phyloP scores from a whole-genome alignment of 1,140 invertebrate genomes.

The Aplysia californica region DNA sequence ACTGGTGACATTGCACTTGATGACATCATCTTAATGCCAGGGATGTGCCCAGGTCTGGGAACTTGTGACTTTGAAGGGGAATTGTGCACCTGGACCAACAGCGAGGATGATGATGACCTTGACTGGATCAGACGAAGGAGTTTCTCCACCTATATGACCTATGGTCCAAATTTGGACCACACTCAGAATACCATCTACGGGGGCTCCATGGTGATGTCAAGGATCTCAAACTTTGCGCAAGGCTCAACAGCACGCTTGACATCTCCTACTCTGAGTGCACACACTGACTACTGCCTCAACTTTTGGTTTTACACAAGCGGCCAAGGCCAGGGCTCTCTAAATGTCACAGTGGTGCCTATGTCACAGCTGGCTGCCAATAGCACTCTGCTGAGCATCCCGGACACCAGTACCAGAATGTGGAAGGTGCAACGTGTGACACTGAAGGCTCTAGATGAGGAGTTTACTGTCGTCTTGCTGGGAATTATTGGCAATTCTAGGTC shows the following conservation, averaged over 20 bases:
- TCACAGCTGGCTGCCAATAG: too few species aligned
- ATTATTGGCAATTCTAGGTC: too few species aligned
- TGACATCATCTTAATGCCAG: slow-evolving; percentile 38
- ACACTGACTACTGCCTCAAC: slow-evolving; percentile 50
- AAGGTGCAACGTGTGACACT: too few species aligned
- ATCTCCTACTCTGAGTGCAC: slow-evolving; percentile 42
- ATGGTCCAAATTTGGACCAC: slow-evolving; percentile 60
- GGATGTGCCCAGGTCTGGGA: slow-evolving; percentile 32
- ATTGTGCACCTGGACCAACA: slow-evolving; percentile 55
- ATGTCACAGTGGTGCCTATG: too few species aligned
- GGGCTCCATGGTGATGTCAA: slow-evolving; percentile 62
- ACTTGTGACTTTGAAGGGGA: slow-evolving; percentile 60
- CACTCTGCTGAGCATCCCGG: too few species aligned
- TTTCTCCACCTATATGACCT: not conserved
- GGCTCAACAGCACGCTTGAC: slow-evolving; percentile 52
- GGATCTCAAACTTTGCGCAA: slow-evolving; percentile 45
- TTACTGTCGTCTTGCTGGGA: too few species aligned
- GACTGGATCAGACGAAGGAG: slow-evolving; percentile 48
- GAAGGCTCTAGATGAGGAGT: too few species aligned
- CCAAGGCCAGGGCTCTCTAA: not conserved
- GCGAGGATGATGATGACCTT: slow-evolving; percentile 48
- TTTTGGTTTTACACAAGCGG: slow-evolving; percentile 83
- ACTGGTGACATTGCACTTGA: slow-evolving; percentile 56
- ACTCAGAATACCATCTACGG: slow-evolving; percentile 58
- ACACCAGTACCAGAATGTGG: too few species aligned